Evolutionary conservation across 2,888 invertebrate species (phyloP), one percentile per base, ranked within the genome.

Genomic region (Megamerina dolium): DNA sequence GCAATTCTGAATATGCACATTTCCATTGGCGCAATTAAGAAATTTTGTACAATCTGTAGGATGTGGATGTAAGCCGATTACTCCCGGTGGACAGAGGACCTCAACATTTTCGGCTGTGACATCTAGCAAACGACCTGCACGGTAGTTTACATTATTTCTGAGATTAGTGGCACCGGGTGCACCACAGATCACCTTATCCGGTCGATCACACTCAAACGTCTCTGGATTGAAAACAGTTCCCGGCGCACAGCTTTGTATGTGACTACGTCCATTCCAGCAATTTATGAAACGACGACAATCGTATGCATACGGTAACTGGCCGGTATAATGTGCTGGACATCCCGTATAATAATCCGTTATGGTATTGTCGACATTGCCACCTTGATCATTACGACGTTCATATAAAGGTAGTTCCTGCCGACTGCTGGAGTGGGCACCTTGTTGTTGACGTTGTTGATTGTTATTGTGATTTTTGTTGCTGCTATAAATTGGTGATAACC

Each of bases 271-370:
- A 47, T 78, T 76, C 75, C 76, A 79, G 55, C 83, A 83, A 58
- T 79, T 81, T n/a, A 83, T 72, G 59, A 77, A 83, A 49, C 79
- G 78, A 49, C 78, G 75, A 51, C 83, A 83, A 42, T 82, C 80
- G 2, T 74, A 68, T 5, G 76, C 74, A 58, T 81, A 80, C 0
- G 79, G 75, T 51, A 77, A 77, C 46, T 75, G 74, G 0, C 83
- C 83, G 0, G 77, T 74, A 14, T 72, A 72, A 33, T 68, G 64
- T 2, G 59, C 39, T 2, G 78, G 76, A 53, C 78, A 78, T 20
- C 64, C 66, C 4, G 55, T 56, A 14, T 56, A 56, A 37, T 59
- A 56, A 20, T 59, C 55, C 27, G 53, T 56, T 8, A 61, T 50
- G 13, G 52, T 50, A 40, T 59, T 60, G 37, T 57, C 52, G 5